Conservation (phyloP, 2,797 vertebrate species). For the Adelosebastes latens region DNA sequence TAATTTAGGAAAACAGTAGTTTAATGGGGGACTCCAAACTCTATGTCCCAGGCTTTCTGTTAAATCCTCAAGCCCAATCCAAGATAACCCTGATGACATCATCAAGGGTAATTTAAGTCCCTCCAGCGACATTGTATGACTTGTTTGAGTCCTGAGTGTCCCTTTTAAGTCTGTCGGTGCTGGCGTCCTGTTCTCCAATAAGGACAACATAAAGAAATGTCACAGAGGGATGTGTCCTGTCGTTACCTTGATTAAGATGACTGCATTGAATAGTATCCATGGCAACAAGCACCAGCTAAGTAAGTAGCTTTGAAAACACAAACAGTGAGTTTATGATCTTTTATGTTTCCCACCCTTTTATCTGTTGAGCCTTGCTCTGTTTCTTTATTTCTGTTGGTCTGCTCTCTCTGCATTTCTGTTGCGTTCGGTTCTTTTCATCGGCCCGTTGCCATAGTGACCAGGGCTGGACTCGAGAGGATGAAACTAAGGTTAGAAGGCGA, state of each 20-base stretch:
- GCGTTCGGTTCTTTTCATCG: conserved; percentile 31
- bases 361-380: background rate
- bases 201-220: conserved; percentile 1
- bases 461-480: conserved; percentile 25
- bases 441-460: conserved; percentile 53
- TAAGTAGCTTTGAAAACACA: background rate
- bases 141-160: background rate
- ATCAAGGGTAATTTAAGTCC: background rate
- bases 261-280: conserved; percentile 19
- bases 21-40: background rate
- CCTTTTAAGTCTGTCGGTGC: background rate
- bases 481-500: conserved; percentile 48
- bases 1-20: background rate
- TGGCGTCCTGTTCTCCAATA: background rate
- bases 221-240: conserved; percentile 16
- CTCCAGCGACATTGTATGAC: background rate
- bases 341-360: background rate
- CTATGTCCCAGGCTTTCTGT: background rate
- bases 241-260: conserved; percentile 19
- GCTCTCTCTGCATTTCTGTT: conserved; percentile 6
- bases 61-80: background rate
- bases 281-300: conserved; percentile 3
- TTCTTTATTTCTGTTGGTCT: background rate
- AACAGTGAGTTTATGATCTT: background rate
- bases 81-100: background rate